These are phyloP conservation scores for Sebastiscus albofasciatus DNA, from an alignment of 2,797 vertebrate genomes.

Conservation along the genomic window DNA sequence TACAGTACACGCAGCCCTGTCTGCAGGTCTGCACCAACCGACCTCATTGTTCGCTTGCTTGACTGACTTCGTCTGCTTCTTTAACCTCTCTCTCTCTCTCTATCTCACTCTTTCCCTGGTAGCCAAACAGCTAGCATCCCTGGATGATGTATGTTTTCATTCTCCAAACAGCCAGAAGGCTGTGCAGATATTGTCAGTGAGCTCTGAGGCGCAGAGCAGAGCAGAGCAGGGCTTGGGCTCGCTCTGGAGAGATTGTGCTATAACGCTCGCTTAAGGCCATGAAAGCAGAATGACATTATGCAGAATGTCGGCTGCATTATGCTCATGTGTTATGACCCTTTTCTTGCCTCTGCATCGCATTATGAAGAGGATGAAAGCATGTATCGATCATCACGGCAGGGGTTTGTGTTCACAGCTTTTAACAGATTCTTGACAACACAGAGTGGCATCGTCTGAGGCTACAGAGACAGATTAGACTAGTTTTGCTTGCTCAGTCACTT, in stretches of 20 bases:
- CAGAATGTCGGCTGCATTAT: slow-evolving; percentile 52
- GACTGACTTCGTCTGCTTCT: slow-evolving; percentile 22
- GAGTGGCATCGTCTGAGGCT: background rate
- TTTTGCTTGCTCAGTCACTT: slow-evolving; percentile 13
- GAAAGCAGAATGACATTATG: slow-evolving; percentile 53
- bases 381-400: slow-evolving; percentile 37
- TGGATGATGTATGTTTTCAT: slow-evolving; percentile 57
- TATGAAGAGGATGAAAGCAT: slow-evolving; percentile 25
- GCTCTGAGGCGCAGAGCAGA: slow-evolving; percentile 48
- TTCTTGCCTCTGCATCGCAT: slow-evolving; percentile 1
- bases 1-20: background rate
- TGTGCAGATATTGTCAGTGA: slow-evolving; percentile 60
- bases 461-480: background rate
- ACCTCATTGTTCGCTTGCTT: slow-evolving; percentile 9
- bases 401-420: slow-evolving; percentile 15
- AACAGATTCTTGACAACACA: slow-evolving; percentile 9
- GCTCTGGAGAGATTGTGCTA: slow-evolving; percentile 59
- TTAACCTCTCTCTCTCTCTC: background rate
- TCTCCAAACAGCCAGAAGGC: slow-evolving; percentile 64
- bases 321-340: slow-evolving; percentile 22
- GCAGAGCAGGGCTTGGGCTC: slow-evolving; percentile 5
- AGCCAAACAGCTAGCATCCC: slow-evolving; percentile 27
- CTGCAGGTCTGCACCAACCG: background rate
- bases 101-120: background rate
- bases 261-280: slow-evolving; percentile 48